phyloP scores from a whole-genome alignment of 1,140 invertebrate genomes.

The Streblospio benedicti region DNA sequence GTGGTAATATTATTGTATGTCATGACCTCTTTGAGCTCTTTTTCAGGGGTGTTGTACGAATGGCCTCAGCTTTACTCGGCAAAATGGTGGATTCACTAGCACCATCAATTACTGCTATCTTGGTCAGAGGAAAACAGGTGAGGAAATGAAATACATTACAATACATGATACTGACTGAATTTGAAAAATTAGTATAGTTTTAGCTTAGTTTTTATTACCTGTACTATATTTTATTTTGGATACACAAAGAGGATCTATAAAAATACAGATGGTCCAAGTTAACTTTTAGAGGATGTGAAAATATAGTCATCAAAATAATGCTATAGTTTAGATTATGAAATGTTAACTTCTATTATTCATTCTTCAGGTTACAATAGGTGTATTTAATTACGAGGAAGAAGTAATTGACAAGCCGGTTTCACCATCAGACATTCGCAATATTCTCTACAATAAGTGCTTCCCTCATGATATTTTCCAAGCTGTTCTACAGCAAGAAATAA shows the following conservation, averaged over 20 bases:
- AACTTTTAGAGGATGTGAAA: too few species aligned
- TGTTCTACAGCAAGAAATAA: conserved; percentile 90
- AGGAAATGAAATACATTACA: too few species aligned
- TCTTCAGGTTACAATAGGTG: conserved; percentile 79
- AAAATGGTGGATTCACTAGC: conserved; percentile 96
- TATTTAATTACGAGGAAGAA: conserved; percentile 85
- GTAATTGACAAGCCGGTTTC: conserved; percentile 95
- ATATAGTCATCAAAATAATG: too few species aligned
- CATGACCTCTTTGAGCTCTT: background rate
- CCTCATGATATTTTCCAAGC: conserved; percentile 84
- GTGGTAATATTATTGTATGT: background rate
- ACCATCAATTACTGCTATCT: conserved; percentile 90
- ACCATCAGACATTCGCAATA: conserved; percentile 69
- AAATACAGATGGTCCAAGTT: too few species aligned
- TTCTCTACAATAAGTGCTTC: conserved; percentile 49
- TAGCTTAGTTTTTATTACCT: too few species aligned
- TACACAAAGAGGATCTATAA: too few species aligned
- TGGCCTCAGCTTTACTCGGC: conserved; percentile 81
- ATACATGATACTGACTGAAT: too few species aligned
- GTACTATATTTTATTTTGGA: too few species aligned
- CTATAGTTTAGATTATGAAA: conserved; percentile 10
- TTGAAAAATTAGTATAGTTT: too few species aligned
- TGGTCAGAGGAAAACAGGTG: conserved; percentile 95
- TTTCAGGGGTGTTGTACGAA: conserved; percentile 76
- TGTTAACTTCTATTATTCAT: conserved; percentile 7